A percentile compares a stretch with the other conserved stretches of the same genome.
Evolutionary conservation across 2,113 vertebrate genomes (phyloP).

Genomic region (Otus sunia): DNA sequence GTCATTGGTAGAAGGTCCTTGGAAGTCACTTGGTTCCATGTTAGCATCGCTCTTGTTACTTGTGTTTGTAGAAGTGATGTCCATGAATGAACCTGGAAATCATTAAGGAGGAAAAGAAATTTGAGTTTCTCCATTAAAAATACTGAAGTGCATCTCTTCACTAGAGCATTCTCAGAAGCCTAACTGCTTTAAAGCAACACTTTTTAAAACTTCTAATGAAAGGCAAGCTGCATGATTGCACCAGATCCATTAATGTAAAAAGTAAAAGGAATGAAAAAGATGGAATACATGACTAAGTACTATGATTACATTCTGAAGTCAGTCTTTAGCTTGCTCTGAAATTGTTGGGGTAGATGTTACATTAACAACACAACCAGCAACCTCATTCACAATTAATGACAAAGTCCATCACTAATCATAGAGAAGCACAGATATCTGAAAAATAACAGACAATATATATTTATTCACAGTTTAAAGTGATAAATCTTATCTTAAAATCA

Average conservation of each 20-base stretch:
- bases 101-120: neutral
- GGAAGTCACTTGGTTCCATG: constrained; percentile 86
- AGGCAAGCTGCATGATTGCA: neutral
- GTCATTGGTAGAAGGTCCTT: constrained; percentile 90
- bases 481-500: neutral
- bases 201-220: neutral
- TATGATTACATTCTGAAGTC: neutral
- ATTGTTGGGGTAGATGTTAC: neutral
- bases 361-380: neutral
- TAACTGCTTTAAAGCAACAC: neutral
- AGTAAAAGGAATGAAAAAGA: neutral
- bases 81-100: constrained; percentile 87
- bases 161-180: neutral
- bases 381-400: neutral
- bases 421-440: neutral
- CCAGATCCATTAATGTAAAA: neutral
- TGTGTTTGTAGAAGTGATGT: constrained; percentile 89
- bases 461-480: neutral
- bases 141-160: neutral
- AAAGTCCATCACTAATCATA: neutral
- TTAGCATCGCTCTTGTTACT: constrained; percentile 93
- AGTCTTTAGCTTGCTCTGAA: neutral
- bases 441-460: neutral
- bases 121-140: neutral
- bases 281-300: neutral